Evolutionary conservation across 2,888 invertebrate genomes (phyloP).

Genomic region (Phortica okadai): DNA sequence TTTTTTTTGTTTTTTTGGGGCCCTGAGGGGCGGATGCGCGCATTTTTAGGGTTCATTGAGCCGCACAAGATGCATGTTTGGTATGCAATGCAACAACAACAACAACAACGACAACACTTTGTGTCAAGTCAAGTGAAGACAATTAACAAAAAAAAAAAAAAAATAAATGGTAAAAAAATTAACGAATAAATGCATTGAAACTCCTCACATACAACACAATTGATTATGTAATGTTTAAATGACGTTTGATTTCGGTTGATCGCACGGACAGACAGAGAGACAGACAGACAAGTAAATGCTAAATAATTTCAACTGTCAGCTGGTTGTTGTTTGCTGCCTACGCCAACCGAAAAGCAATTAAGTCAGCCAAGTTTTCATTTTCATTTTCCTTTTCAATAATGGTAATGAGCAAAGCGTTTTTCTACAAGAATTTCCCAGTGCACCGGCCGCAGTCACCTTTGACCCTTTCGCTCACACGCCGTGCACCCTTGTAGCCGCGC

Average conservation of each 20-base stretch:
- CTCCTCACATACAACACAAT: background rate
- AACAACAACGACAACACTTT: constrained; percentile 52
- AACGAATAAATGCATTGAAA: constrained; percentile 39
- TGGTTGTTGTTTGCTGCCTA: constrained; percentile 48
- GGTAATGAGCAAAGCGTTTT: constrained; percentile 52
- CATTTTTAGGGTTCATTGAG: constrained; percentile 66
- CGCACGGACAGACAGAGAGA: background rate
- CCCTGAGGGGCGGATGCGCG: constrained; percentile 53
- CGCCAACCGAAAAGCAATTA: constrained; percentile 60
- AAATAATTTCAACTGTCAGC: constrained; percentile 60
- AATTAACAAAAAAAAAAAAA: constrained; percentile 68
- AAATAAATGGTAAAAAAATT: constrained; percentile 41
- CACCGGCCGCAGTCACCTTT: constrained; percentile 22
- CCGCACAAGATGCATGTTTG: constrained; percentile 27
- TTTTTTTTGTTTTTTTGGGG: no score
- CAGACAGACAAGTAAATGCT: constrained; percentile 6
- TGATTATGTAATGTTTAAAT: background rate
- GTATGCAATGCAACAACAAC: constrained; percentile 51
- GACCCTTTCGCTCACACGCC: constrained; percentile 10
- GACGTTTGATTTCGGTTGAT: constrained; percentile 11
- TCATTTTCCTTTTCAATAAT: constrained; percentile 61
- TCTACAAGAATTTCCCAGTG: constrained; percentile 40
- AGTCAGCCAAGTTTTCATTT: constrained; percentile 57
- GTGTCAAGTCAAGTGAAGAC: constrained; percentile 64
- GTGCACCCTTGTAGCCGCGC: constrained; percentile 53